Evolutionary conservation across 1,140 invertebrate species (phyloP).

Genomic region (Belonocnema kinseyi): DNA sequence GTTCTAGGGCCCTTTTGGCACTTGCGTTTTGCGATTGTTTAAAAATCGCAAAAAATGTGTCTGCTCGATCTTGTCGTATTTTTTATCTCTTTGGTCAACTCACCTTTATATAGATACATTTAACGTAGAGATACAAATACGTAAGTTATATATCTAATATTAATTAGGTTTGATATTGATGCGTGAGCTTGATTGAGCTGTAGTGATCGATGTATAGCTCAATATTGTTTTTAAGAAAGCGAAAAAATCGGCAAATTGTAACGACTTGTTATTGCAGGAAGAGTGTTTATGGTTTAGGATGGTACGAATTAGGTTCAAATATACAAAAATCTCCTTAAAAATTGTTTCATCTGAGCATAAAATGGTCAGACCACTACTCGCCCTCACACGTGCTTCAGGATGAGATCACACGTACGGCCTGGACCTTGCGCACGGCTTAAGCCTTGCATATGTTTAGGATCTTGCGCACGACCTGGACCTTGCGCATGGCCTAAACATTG

Average conservation of each 20-base stretch:
- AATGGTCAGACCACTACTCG: no score
- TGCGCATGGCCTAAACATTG: no score
- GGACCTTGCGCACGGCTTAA: no score
- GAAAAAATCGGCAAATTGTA: conserved; percentile 22
- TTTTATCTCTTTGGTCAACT: conserved; percentile 40
- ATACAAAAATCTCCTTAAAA: neutral
- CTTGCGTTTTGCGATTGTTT: neutral
- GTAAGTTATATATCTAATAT: conserved; percentile 35
- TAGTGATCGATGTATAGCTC: conserved; percentile 66
- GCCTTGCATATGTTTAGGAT: no score
- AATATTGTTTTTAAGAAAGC: conserved; percentile 45
- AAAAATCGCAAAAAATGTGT: conserved; percentile 28
- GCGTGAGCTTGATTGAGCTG: conserved; percentile 54
- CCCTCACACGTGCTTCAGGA: no score
- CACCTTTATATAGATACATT: conserved; percentile 55
- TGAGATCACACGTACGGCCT: no score
- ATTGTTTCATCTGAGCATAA: no score
- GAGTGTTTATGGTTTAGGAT: neutral
- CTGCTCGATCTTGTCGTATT: conserved; percentile 38
- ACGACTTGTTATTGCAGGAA: neutral
- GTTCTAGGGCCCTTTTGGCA: neutral
- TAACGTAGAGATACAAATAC: conserved; percentile 51
- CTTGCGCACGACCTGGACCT: no score
- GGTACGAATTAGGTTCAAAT: neutral
- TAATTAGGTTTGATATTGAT: conserved; percentile 65